Percentiles rank a stretch among this genome's conserved stretches.
Evolutionary conservation across 1,140 invertebrate species (phyloP).

Genomic region (Pomacea maculata): DNA sequence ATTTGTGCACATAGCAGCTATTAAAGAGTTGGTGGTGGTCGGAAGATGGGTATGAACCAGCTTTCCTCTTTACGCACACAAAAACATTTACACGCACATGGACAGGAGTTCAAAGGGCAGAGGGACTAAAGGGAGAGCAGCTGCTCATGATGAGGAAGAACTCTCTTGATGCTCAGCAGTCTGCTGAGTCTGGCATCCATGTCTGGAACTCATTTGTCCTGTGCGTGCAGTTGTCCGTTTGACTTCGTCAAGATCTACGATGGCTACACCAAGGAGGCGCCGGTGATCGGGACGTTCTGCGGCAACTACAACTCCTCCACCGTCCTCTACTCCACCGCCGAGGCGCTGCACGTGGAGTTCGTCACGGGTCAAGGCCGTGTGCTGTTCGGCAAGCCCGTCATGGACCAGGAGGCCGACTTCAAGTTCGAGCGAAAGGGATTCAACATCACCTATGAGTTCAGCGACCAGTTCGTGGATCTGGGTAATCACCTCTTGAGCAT

Average conservation of each 20-base stretch:
- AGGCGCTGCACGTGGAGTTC: slow-evolving; percentile 81
- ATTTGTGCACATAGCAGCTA: too few relatives aligned
- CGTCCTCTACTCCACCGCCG: slow-evolving; percentile 91
- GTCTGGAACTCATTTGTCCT: not conserved
- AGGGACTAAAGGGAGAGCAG: too few relatives aligned
- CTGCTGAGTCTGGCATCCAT: too few relatives aligned
- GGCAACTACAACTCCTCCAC: slow-evolving; percentile 92
- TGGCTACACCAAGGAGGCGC: slow-evolving; percentile 83
- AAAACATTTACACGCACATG: too few relatives aligned
- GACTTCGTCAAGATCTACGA: slow-evolving; percentile 97
- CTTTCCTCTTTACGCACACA: too few relatives aligned
- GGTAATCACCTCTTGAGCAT: slow-evolving; percentile 35
- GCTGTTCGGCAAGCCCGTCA: slow-evolving; percentile 40
- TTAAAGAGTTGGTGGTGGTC: too few relatives aligned
- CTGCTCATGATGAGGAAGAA: too few relatives aligned
- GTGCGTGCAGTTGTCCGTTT: slow-evolving; percentile 88
- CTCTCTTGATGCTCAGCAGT: too few relatives aligned
- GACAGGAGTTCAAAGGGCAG: too few relatives aligned
- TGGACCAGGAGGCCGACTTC: slow-evolving; percentile 52
- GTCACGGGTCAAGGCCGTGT: slow-evolving; percentile 52
- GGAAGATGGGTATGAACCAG: too few relatives aligned
- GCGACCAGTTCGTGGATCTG: slow-evolving; percentile 49
- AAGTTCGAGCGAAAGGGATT: slow-evolving; percentile 55
- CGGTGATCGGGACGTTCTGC: slow-evolving; percentile 96
- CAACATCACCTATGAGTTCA: slow-evolving; percentile 59